phyloP scores from a whole-genome alignment of 2,113 vertebrate species.

The Mus pahari region DNA sequence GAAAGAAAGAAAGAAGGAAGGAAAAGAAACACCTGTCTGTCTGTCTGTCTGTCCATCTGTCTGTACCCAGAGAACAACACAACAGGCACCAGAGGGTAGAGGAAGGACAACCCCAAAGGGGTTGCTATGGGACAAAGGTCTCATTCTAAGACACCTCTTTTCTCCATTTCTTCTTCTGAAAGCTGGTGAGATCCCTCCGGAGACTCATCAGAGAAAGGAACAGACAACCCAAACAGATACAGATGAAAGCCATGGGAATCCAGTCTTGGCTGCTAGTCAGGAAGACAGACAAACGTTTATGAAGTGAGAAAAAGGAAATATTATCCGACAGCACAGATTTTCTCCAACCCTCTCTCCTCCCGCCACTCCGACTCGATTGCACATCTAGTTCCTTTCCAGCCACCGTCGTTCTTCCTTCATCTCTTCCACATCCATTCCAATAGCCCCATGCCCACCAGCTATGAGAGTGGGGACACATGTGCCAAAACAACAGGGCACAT shows the following conservation, averaged over 20 bases:
- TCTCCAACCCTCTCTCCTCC: not conserved
- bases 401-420: not conserved
- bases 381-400: not conserved
- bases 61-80: not conserved
- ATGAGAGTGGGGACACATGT: not conserved
- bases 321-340: not conserved
- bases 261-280: conserved; percentile 27
- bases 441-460: not conserved
- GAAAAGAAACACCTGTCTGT: not conserved
- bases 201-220: not conserved
- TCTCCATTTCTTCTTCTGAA: not conserved
- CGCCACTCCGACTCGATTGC: not conserved
- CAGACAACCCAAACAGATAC: not conserved
- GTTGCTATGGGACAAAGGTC: not conserved
- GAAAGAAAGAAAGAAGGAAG: not conserved
- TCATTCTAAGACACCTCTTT: not conserved
- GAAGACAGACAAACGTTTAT: conserved; percentile 27
- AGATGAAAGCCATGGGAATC: conserved; percentile 6
- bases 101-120: not conserved
- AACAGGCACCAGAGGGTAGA: rapidly evolving
- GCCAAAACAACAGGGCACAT: too few relatives aligned
- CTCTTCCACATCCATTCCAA: not conserved
- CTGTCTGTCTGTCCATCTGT: not conserved
- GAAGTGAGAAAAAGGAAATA: not conserved
- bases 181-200: not conserved